Evolutionary conservation across 2,113 vertebrate species (phyloP).

Genomic region (Bubo scandiacus): DNA sequence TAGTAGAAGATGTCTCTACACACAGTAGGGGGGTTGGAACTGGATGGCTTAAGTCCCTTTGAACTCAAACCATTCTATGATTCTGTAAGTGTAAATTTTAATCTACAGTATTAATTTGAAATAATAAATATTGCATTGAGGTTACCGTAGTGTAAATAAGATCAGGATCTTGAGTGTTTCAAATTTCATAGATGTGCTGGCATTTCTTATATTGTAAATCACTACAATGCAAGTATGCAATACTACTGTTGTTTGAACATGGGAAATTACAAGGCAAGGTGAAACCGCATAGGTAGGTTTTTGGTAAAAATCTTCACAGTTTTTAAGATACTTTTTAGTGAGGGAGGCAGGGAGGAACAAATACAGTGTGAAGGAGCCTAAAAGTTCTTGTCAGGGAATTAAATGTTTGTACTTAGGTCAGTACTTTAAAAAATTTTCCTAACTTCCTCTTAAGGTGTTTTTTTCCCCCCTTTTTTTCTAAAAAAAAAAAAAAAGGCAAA

Average conservation of each 20-base stretch:
- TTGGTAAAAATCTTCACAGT: not conserved
- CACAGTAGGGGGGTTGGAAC: not conserved
- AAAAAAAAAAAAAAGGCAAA: not conserved
- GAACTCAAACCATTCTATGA: not conserved
- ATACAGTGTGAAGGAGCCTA: not conserved
- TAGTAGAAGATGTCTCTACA: not conserved
- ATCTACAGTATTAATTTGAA: not conserved
- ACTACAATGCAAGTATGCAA: fast-evolving
- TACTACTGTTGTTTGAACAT: not conserved
- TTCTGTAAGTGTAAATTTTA: not conserved
- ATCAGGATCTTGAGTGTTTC: not conserved
- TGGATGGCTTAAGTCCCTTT: not conserved
- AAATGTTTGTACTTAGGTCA: not conserved
- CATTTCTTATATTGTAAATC: not conserved
- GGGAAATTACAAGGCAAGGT: not conserved
- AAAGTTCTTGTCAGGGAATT: not conserved
- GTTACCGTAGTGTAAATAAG: fast-evolving
- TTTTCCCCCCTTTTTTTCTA: too few species aligned
- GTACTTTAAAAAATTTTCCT: not conserved
- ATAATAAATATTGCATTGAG: not conserved
- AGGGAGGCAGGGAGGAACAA: not conserved
- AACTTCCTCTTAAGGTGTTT: not conserved
- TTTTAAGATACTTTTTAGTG: not conserved
- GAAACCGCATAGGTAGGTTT: not conserved
- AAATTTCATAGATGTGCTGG: not conserved